Percentiles rank a stretch among this genome's conserved stretches.
Conservation (phyloP, 2,113 vertebrate genomes). For the Petaurus breviceps region DNA sequence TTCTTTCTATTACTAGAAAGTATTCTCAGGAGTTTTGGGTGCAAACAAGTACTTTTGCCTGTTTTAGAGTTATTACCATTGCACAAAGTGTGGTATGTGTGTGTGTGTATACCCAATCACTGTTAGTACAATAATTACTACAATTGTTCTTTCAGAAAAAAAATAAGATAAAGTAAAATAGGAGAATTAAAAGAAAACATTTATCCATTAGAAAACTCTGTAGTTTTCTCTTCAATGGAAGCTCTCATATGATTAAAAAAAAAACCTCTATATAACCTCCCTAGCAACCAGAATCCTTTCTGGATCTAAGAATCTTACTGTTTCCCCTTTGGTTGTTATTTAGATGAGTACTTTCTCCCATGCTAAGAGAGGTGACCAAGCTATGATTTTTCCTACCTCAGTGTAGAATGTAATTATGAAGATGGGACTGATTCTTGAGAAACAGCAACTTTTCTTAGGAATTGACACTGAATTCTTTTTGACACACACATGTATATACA, state of each 20-base stretch:
- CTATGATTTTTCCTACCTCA: background rate
- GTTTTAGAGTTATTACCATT: background rate
- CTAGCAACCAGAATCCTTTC: background rate
- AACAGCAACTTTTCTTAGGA: background rate
- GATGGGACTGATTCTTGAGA: background rate
- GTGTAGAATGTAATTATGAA: background rate
- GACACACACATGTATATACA: too few relatives aligned
- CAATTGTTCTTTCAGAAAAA: background rate
- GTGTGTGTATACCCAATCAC: background rate
- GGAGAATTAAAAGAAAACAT: background rate
- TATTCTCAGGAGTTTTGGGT: background rate
- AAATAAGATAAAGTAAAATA: background rate
- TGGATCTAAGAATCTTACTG: too few relatives aligned
- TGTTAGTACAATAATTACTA: conserved; percentile 10
- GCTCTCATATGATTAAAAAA: background rate
- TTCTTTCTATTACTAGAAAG: background rate
- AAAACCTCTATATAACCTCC: background rate
- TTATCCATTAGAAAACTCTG: background rate
- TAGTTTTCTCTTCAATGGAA: background rate
- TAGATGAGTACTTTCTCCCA: background rate
- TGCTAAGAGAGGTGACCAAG: background rate
- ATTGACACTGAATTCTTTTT: background rate
- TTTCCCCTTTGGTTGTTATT: background rate
- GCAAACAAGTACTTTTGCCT: background rate
- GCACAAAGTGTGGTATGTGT: background rate